Evolutionary conservation across 2,797 vertebrate genomes (phyloP), one percentile per base, ranked within the genome.

Genomic region (Gambusia yucatana): DNA sequence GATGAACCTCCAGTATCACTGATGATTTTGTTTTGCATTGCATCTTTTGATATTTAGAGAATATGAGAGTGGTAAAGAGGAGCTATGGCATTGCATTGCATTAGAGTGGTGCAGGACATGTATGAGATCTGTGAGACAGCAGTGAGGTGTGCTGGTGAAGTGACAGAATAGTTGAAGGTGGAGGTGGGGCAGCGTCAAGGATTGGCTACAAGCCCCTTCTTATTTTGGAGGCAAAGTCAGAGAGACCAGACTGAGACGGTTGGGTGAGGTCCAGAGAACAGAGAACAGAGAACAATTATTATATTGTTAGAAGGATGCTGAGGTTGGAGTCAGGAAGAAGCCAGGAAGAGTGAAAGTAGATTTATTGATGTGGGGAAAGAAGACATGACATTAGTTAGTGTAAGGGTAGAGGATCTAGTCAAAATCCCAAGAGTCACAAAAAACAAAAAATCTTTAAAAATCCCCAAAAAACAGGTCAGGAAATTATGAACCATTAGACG

Each of bases 401-500:
- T 25, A 22, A n/a, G 3, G 10, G 55, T 0, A 59, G n/a, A 11
- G 25, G 3, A 59, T 59, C n/a, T 28, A 14, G 55, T 28, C 6
- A 41, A 41, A 22, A 30, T 55, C 5, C 11, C 76, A 28, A 74
- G 70, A 79, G 50, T 79, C 39, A 77, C 17, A 47, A 47, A 55
- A 70, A 36, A 17, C 44, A 10, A 52, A 0, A 20, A 36, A 5
- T 75, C 7, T 43, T n/a, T 46, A 14, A 0, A 11, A 14, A 47
- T 36, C 30, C 44, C 1, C 44, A 22, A 85, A 46, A 67, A 59
- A 81, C 30, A 16, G 17, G 11, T 41, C 2, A 16, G 1, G 65
- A 87, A 78, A 63, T 30, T 48, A 73, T 79, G n/a, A 67, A 33
- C 65, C 14, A 44, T n/a, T 10, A 25, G 41, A 55, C 4, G 8